These are phyloP conservation scores for Anolis carolinensis DNA, from an alignment of 2,113 vertebrate species.

Conservation along the genomic window DNA sequence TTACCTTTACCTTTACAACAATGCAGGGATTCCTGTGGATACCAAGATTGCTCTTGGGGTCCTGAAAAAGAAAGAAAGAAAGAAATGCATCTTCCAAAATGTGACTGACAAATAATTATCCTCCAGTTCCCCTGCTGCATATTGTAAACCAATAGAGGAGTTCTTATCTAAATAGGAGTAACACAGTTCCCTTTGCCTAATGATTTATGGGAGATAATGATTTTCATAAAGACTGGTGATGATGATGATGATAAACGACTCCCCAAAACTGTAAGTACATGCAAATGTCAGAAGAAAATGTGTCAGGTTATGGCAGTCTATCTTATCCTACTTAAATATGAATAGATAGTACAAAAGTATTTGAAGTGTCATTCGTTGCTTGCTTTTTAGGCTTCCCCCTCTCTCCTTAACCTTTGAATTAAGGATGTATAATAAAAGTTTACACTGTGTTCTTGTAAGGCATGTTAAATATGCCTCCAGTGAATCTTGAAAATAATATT, in stretches of 20 bases:
- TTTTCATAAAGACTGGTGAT: constrained; percentile 56
- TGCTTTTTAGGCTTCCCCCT: constrained; percentile 42
- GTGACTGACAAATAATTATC: neutral
- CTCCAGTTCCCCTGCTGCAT: neutral
- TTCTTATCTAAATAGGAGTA: neutral
- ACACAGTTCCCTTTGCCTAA: constrained; percentile 32
- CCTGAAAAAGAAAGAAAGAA: neutral
- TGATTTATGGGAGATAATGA: constrained; percentile 46
- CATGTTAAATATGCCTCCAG: constrained; percentile 58
- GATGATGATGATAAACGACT: constrained; percentile 44
- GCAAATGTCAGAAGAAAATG: constrained; percentile 51
- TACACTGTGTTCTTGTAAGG: constrained; percentile 43
- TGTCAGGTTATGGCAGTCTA: constrained; percentile 50
- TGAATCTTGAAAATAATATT: constrained; percentile 60
- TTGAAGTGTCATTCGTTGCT: constrained; percentile 51
- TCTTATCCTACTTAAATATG: constrained; percentile 47
- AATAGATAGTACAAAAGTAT: constrained; percentile 47
- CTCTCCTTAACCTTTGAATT: constrained; percentile 19
- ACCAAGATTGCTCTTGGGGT: too few species aligned
- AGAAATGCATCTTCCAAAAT: neutral
- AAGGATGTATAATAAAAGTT: constrained; percentile 56
- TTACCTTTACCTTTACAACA: too few species aligned
- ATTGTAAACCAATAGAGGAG: neutral
- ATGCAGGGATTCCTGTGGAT: too few species aligned
- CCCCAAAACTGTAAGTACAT: constrained; percentile 12